Percentiles rank a stretch among this genome's conserved stretches.
These are phyloP conservation scores for Bufo gargarizans DNA, from an alignment of 2,113 vertebrate genomes.

Conservation along the genomic window DNA sequence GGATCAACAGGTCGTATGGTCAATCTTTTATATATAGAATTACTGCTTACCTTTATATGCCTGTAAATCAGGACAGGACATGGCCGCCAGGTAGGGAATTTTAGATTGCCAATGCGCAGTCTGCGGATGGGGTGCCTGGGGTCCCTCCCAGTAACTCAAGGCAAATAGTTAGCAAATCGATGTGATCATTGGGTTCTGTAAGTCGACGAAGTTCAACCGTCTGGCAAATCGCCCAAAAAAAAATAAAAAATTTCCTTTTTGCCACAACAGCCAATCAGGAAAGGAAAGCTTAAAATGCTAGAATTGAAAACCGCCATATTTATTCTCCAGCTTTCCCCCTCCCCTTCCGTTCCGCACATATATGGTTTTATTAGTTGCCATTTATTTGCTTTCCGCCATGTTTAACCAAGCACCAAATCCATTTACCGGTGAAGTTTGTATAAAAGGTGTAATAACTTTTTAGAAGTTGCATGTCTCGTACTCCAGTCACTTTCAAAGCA, in stretches of 20 bases:
- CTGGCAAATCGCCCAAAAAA: too few relatives aligned
- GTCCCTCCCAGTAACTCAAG: too few relatives aligned
- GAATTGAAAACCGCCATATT: background rate
- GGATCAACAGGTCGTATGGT: too few relatives aligned
- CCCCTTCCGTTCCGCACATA: background rate
- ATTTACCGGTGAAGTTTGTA: background rate
- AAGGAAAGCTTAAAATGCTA: background rate
- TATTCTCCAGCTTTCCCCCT: background rate
- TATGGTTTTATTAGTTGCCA: background rate
- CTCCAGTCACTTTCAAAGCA: background rate
- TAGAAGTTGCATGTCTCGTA: background rate
- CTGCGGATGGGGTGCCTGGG: too few relatives aligned
- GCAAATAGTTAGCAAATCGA: too few relatives aligned
- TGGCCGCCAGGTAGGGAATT: too few relatives aligned
- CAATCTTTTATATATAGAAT: too few relatives aligned
- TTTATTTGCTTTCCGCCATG: background rate
- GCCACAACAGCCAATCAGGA: background rate
- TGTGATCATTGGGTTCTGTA: too few relatives aligned
- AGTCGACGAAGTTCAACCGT: too few relatives aligned
- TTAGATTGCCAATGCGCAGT: too few relatives aligned
- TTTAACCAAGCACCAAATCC: background rate
- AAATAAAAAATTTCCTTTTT: too few relatives aligned
- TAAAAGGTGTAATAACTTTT: background rate
- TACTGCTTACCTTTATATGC: background rate
- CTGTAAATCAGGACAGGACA: background rate